A percentile compares a stretch with the other conserved stretches of the same genome.
phyloP scores from a whole-genome alignment of 2,113 vertebrate genomes.

The Bubo blakistoni region DNA sequence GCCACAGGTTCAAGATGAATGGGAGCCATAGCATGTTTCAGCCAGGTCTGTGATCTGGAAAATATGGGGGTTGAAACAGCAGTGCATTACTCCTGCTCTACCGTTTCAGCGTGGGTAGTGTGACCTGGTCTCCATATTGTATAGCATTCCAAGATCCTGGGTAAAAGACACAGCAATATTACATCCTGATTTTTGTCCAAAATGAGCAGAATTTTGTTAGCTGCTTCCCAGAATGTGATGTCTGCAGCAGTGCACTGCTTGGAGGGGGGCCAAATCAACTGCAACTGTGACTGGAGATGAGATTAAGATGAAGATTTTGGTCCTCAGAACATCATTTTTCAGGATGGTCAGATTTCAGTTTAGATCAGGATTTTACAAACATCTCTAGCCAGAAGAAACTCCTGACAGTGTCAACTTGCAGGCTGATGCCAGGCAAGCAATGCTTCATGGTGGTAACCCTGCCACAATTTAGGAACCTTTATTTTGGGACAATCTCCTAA shows the following conservation, averaged over 20 bases:
- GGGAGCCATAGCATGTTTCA: background rate
- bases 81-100: background rate
- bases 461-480: background rate
- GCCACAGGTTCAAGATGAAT: background rate
- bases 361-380: background rate
- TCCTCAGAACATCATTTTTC: background rate
- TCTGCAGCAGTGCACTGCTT: background rate
- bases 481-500: background rate
- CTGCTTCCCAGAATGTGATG: background rate
- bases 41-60: background rate
- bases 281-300: background rate
- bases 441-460: background rate
- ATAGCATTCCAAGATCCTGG: background rate
- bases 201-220: background rate
- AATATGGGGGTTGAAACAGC: background rate
- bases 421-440: background rate
- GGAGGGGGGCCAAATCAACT: background rate
- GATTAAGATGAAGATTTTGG: background rate
- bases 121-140: background rate
- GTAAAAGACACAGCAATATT: background rate
- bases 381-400: background rate
- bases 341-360: background rate
- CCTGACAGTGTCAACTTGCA: background rate
- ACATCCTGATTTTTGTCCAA: background rate
- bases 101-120: background rate